Evolutionary conservation across 2,797 vertebrate genomes (phyloP), one percentile per base, ranked within the genome.

Genomic region (Meriones psammophilus): DNA sequence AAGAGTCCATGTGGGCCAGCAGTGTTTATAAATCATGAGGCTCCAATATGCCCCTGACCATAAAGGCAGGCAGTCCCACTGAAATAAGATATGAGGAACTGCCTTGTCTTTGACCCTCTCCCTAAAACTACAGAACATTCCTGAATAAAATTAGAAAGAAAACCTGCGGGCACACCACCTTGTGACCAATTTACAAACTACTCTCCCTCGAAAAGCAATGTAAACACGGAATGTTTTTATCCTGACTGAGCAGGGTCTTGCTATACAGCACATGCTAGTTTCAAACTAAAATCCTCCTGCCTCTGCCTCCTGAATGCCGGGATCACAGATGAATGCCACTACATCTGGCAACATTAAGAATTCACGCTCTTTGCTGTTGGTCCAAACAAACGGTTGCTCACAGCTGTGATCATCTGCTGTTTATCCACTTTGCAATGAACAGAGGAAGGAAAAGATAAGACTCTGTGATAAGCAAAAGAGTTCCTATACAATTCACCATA

Each of bases 101-200:
- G 66, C 77, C 80, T 91, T 77, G 81, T 60, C 64, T 62, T 91
- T 89, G 74, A 81, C 36, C 54, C 84, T 81, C 20, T 60, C 64
- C 68, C 69, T 62, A 46, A 86, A 26, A 58, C 80, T 86, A 93
- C 78, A 88, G 60, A 77, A 81, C 74, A 83, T 95, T 78, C 79
- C 33, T 50, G 24, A 94, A 62, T 83, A 92, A 92, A 97, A 94
- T 77, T 54, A 2, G 2, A 84, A 94, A 94, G 92, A 91, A 94
- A 96, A 92, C 33, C 89, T 95, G 84, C 94, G 71, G 95, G 92
- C 42, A 96, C 96, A 98, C 92, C 96, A 97, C 95, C 95, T 97
- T 94, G 96, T 97, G 94, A 98, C 95, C 76, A 81, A 24, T 96
- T 92, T 96, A 91, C 86, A 96, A 98, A 97, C 56, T 89, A 88